These are phyloP conservation scores for Neodiprion pinetum DNA, from an alignment of 1,140 invertebrate genomes.

Conservation along the genomic window DNA sequence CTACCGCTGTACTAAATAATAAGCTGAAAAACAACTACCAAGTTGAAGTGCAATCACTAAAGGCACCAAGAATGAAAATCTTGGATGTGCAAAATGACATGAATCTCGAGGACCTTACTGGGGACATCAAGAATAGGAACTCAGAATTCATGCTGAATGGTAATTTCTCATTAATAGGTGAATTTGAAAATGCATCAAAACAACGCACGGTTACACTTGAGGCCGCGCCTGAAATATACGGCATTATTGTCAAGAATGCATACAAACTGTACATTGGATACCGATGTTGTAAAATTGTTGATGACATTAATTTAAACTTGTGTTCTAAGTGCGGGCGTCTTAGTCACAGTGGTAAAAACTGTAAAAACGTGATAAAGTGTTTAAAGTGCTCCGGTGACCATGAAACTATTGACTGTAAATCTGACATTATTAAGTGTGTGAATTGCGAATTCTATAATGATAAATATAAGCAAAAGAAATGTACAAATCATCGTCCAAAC, in stretches of 20 bases:
- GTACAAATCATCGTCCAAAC: background rate
- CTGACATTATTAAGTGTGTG: background rate
- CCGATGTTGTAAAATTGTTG: background rate
- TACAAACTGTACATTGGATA: constrained; percentile 1
- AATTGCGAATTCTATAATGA: background rate
- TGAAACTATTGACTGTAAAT: background rate
- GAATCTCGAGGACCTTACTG: background rate
- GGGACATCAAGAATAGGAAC: background rate
- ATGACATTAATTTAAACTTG: background rate
- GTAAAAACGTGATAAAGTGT: background rate
- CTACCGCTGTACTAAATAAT: background rate
- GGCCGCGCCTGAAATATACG: background rate
- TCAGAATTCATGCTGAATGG: background rate
- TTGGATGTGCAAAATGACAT: background rate
- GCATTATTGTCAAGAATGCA: background rate
- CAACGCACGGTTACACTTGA: background rate
- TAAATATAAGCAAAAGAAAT: background rate
- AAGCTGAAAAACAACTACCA: background rate
- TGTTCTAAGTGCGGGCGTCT: background rate
- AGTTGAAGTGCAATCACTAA: background rate
- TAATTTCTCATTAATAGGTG: background rate
- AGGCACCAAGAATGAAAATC: background rate
- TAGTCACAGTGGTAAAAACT: background rate
- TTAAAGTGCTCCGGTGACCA: background rate
- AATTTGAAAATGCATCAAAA: background rate